These are phyloP conservation scores for Osmerus eperlanus DNA, from an alignment of 2,113 vertebrate genomes.

Conservation along the genomic window DNA sequence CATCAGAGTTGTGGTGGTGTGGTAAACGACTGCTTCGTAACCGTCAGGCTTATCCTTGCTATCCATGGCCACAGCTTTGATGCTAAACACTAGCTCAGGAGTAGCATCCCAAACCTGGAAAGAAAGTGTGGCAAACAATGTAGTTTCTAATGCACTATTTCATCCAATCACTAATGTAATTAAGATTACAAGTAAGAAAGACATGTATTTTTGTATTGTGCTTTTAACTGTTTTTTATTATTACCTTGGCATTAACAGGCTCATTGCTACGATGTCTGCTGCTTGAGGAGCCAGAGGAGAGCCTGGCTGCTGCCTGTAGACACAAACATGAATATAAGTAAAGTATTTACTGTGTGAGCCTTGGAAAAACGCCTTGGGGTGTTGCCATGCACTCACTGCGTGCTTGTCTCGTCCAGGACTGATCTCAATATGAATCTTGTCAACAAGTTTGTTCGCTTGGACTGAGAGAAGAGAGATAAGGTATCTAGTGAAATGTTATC, in stretches of 20 bases:
- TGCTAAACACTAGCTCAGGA: conserved; percentile 45
- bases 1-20: conserved; percentile 37
- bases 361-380: conserved; percentile 42
- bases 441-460: conserved; percentile 53
- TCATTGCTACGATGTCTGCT: neutral
- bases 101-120: conserved; percentile 38
- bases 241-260: neutral
- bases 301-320: conserved; percentile 33
- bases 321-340: conserved; percentile 2
- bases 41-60: conserved; percentile 54
- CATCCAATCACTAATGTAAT: no score
- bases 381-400: conserved; percentile 21
- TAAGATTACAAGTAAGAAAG: neutral
- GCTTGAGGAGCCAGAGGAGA: conserved; percentile 32
- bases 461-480: conserved; percentile 41
- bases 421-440: conserved; percentile 69
- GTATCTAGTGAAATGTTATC: no score
- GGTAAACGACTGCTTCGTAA: conserved; percentile 58
- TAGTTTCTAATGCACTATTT: no score
- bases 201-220: neutral
- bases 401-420: conserved; percentile 20
- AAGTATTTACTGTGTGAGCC: conserved; percentile 15
- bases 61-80: conserved; percentile 58
- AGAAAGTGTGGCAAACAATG: neutral
- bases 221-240: neutral